Conservation (phyloP, 1,140 invertebrate genomes). For the Drosophila pallidifrons region DNA sequence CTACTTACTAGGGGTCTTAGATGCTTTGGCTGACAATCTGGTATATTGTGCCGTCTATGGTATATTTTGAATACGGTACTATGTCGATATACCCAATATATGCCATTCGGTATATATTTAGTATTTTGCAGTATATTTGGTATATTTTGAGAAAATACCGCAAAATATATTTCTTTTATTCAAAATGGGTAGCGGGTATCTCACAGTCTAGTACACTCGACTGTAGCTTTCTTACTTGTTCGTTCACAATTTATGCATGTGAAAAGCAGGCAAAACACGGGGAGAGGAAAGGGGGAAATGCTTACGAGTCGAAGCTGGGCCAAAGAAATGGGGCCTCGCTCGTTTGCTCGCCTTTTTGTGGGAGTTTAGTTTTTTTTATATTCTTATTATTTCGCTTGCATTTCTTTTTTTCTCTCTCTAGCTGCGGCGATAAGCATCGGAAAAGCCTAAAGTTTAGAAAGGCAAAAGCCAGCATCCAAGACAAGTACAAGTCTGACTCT, state of each 20-base stretch:
- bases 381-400: slow-evolving; percentile 32
- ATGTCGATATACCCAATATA: too few species aligned
- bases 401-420: slow-evolving; percentile 44
- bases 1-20: too few species aligned
- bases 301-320: slow-evolving; percentile 35
- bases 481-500: slow-evolving; percentile 36
- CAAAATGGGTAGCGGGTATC: too few species aligned
- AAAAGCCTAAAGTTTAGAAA: slow-evolving; percentile 80
- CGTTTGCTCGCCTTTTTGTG: slow-evolving; percentile 45
- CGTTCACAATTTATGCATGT: slow-evolving; percentile 77
- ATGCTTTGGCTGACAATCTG: too few species aligned
- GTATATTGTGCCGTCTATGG: too few species aligned
- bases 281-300: background rate
- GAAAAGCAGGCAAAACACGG: slow-evolving; percentile 42
- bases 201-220: too few species aligned
- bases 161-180: too few species aligned
- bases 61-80: too few species aligned
- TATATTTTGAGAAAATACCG: too few species aligned
- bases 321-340: slow-evolving; percentile 62
- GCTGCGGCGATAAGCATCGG: slow-evolving; percentile 71
- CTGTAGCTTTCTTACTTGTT: too few species aligned
- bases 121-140: too few species aligned
- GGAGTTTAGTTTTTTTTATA: slow-evolving; percentile 32
- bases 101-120: too few species aligned
- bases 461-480: slow-evolving; percentile 57